These are phyloP conservation scores for Drosophila sechellia DNA, from an alignment of 1,140 invertebrate species.

Conservation along the genomic window DNA sequence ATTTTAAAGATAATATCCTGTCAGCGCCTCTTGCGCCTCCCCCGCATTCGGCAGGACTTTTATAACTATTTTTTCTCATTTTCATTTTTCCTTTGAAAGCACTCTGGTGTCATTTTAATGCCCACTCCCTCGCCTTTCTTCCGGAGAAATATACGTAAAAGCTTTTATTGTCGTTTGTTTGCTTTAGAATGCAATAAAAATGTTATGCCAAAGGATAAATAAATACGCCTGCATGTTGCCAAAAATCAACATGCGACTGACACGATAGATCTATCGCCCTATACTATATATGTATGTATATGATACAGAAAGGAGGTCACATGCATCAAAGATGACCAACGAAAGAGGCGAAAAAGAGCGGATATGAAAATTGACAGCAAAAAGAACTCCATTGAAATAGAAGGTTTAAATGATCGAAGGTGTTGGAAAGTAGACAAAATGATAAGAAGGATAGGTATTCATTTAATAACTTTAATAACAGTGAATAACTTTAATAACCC, in stretches of 20 bases:
- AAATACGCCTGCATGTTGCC: constrained; percentile 52
- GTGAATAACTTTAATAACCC: no score
- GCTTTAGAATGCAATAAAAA: constrained; percentile 72
- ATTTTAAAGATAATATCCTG: constrained; percentile 1
- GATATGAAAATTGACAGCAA: neutral
- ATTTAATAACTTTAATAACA: no score
- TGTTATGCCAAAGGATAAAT: constrained; percentile 64
- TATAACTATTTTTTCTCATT: constrained; percentile 8
- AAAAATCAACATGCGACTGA: constrained; percentile 51
- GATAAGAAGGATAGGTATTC: neutral
- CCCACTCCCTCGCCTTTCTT: constrained; percentile 15
- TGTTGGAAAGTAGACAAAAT: neutral
- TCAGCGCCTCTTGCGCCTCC: neutral
- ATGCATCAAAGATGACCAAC: constrained; percentile 24
- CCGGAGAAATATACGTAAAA: constrained; percentile 36
- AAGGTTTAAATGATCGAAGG: neutral
- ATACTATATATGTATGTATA: neutral
- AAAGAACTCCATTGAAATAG: neutral
- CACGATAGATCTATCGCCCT: constrained; percentile 15
- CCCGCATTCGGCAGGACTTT: neutral
- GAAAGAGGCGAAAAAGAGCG: neutral
- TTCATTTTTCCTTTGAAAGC: constrained; percentile 7
- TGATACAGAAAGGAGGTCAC: constrained; percentile 8
- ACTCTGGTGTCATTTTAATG: constrained; percentile 41
- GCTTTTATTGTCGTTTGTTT: constrained; percentile 70